Percentiles rank a stretch among this genome's conserved stretches.
Evolutionary conservation across 2,797 vertebrate genomes (phyloP).

Genomic region (Nothura maculosa): DNA sequence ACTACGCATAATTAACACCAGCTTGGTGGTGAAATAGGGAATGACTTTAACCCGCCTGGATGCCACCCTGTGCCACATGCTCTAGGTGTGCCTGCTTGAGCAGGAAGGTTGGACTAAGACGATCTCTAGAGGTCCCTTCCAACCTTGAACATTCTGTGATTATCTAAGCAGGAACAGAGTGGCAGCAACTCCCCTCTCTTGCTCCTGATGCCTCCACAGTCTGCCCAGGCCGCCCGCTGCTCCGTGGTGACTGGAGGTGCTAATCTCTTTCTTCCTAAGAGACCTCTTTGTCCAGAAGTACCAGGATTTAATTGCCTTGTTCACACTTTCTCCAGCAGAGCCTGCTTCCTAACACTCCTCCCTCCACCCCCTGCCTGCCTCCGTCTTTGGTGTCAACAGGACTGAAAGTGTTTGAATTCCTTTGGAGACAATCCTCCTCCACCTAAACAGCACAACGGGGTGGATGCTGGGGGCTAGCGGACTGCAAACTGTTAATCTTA

Average conservation of each 20-base stretch:
- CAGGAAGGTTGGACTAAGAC: no score
- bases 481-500: conserved; percentile 32
- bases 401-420: conserved; percentile 50
- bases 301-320: conserved; percentile 71
- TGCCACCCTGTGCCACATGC: no score
- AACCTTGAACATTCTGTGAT: no score
- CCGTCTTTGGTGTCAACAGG: conserved; percentile 24
- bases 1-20: not conserved
- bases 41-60: no score
- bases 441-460: not conserved
- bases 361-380: not conserved
- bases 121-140: no score
- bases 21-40: not conserved
- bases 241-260: conserved; percentile 38
- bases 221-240: not conserved
- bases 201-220: not conserved
- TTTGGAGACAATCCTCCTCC: conserved; percentile 1
- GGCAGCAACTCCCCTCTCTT: not conserved
- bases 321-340: conserved; percentile 64
- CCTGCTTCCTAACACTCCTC: conserved; percentile 53
- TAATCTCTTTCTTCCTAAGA: conserved; percentile 69
- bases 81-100: no score
- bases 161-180: not conserved
- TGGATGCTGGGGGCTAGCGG: not conserved
- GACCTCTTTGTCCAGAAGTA: conserved; percentile 65